Evolutionary conservation across 2,797 vertebrate species (phyloP).

Genomic region (Podargus strigoides): DNA sequence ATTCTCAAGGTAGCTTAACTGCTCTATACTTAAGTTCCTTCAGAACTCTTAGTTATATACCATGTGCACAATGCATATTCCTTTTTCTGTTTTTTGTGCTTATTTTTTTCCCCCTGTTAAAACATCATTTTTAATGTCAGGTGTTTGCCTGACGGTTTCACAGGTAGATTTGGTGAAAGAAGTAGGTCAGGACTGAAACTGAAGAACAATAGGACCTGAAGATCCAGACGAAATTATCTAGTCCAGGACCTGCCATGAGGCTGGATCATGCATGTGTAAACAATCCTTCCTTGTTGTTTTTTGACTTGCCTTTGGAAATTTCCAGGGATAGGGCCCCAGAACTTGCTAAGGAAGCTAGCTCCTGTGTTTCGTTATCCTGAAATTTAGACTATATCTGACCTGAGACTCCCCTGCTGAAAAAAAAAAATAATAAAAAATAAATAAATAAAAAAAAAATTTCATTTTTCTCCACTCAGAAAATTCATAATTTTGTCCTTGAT

Average conservation of each 20-base stretch:
- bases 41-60: background rate
- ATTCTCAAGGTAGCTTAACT: background rate
- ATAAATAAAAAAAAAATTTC: background rate
- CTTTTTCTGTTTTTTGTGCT: background rate
- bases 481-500: background rate
- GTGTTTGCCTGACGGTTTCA: background rate
- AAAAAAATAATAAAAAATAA: no score
- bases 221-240: background rate
- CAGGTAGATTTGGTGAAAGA: background rate
- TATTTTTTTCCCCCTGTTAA: background rate
- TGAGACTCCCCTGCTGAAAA: background rate
- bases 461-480: background rate
- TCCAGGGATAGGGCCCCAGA: background rate
- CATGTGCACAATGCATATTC: background rate
- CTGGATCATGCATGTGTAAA: background rate
- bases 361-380: background rate
- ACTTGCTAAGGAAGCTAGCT: background rate
- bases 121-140: background rate
- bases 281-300: background rate
- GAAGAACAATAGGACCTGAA: background rate
- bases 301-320: background rate
- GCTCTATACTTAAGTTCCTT: background rate
- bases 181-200: slow-evolving; percentile 18
- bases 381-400: background rate
- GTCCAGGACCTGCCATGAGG: background rate